phyloP scores from a whole-genome alignment of 2,888 invertebrate genomes.

The Microctonus aethiopoides region DNA sequence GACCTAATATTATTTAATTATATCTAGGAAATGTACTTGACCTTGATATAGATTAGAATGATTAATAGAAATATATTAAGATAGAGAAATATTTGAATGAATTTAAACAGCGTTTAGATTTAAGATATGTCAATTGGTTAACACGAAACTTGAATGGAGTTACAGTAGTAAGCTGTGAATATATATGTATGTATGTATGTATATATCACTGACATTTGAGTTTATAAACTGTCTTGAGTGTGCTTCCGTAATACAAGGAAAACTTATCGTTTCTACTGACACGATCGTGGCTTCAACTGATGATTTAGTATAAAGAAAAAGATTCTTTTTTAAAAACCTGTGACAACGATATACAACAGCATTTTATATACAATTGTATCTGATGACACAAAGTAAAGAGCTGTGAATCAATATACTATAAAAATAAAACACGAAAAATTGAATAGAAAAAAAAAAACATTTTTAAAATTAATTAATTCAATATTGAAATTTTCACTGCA shows the following conservation, averaged over 20 bases:
- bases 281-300: slow-evolving; percentile 5
- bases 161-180: not conserved
- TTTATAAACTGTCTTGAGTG: not conserved
- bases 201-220: not conserved
- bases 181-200: not conserved
- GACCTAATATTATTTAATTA: not conserved
- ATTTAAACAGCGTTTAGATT: not conserved
- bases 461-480: not conserved
- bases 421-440: not conserved
- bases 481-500: not conserved
- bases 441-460: not conserved
- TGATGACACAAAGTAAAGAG: not conserved
- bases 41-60: not conserved
- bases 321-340: not conserved
- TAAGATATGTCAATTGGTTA: not conserved
- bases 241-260: not conserved
- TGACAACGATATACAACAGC: not conserved
- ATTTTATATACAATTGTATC: not conserved
- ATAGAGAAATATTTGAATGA: not conserved
- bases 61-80: not conserved
- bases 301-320: slow-evolving; percentile 5
- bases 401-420: not conserved
- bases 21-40: not conserved
- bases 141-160: not conserved
- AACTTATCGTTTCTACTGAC: slow-evolving; percentile 13